These are phyloP conservation scores for Antrozous pallidus DNA, from an alignment of 2,797 vertebrate genomes.

Conservation along the genomic window DNA sequence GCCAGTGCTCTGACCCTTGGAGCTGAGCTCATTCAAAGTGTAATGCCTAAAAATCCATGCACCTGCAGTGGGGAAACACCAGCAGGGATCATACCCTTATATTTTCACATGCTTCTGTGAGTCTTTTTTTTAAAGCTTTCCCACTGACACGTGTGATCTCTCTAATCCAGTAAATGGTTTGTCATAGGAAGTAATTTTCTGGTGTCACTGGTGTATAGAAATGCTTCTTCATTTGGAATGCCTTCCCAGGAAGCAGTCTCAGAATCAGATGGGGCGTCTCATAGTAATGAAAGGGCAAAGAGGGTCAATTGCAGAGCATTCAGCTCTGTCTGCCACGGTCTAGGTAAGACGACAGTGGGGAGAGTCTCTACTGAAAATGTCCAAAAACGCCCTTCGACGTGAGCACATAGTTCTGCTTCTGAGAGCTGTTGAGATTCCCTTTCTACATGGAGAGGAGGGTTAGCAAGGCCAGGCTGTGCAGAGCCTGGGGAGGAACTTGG, in stretches of 20 bases:
- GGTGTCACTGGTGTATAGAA: not conserved
- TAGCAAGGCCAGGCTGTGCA: not conserved
- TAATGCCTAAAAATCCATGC: not conserved
- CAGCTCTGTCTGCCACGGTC: not conserved
- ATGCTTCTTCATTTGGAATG: not conserved
- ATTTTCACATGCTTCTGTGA: not conserved
- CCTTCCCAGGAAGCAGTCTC: not conserved
- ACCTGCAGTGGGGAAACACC: not conserved
- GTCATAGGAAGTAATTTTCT: not conserved
- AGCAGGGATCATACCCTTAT: not conserved
- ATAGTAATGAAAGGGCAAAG: not conserved
- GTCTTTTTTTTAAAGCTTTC: constrained; percentile 29
- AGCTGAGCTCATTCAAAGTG: not conserved
- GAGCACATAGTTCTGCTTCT: constrained; percentile 27
- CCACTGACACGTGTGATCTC: not conserved
- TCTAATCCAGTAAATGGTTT: not conserved
- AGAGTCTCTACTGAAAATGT: not conserved
- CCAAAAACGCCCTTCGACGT: not conserved
- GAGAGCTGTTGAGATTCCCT: not conserved
- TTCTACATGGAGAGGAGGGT: not conserved
- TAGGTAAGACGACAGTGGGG: not conserved
- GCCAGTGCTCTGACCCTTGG: not conserved
- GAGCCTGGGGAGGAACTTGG: constrained; percentile 47
- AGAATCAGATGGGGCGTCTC: not conserved
- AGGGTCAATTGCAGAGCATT: not conserved